Evolutionary conservation across 2,113 vertebrate species (phyloP).

Genomic region (Amphiprion ocellaris): DNA sequence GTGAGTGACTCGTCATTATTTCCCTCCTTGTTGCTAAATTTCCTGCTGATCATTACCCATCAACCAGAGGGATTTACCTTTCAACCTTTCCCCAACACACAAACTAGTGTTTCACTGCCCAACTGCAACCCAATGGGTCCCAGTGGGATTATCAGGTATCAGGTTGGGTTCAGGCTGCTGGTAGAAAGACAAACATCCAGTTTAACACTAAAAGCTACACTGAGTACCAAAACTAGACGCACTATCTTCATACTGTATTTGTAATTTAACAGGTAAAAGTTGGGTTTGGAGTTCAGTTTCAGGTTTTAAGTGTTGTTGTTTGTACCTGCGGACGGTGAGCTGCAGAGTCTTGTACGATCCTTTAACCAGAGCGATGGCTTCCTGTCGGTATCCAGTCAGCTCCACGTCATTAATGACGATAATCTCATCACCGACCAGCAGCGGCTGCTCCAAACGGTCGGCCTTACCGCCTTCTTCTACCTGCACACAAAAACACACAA

Average conservation of each 20-base stretch:
- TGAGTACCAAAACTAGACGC: no score
- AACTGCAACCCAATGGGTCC: neutral
- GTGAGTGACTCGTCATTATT: no score
- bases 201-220: neutral
- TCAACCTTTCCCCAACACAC: neutral
- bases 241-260: no score
- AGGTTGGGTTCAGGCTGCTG: neutral
- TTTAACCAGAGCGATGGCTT: conserved; percentile 94
- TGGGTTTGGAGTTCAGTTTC: no score
- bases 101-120: neutral
- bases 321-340: conserved; percentile 92
- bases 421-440: conserved; percentile 91
- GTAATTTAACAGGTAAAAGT: neutral
- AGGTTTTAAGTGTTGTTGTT: neutral
- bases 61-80: no score
- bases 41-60: neutral
- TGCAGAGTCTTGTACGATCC: conserved; percentile 91
- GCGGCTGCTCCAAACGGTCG: conserved; percentile 81
- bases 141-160: neutral
- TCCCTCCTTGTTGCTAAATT: neutral
- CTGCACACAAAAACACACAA: conserved; percentile 77
- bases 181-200: conserved; percentile 8
- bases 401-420: conserved; percentile 91
- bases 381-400: conserved; percentile 90
- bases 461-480: conserved; percentile 93